phyloP scores from a whole-genome alignment of 2,797 vertebrate species.

The Thripadectes ignobilis region DNA sequence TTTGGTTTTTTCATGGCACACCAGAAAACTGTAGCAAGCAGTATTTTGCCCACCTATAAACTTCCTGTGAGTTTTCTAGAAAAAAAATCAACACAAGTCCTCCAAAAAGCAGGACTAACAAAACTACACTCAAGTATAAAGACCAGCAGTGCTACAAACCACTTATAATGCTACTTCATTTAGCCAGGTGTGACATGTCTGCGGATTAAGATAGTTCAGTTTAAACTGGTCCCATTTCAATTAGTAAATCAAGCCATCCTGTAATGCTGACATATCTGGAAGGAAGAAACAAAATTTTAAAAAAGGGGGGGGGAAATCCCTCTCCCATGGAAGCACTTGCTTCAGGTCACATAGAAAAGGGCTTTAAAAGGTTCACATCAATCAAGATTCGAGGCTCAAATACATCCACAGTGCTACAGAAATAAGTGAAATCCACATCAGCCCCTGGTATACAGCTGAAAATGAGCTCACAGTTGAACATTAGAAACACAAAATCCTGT shows the following conservation, averaged over 20 bases:
- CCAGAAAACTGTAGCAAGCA: neutral
- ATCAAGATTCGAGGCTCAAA: neutral
- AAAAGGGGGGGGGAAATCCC: neutral
- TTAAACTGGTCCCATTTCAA: neutral
- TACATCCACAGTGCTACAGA: neutral
- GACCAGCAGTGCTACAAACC: neutral
- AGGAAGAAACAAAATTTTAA: neutral
- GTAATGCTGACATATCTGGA: neutral
- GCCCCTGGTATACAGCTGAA: neutral
- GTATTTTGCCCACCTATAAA: neutral
- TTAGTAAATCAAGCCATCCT: neutral
- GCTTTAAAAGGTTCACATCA: neutral
- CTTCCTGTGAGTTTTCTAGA: neutral
- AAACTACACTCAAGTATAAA: neutral
- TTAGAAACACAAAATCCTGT: neutral
- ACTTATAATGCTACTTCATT: neutral
- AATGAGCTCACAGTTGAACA: neutral
- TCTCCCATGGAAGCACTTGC: neutral
- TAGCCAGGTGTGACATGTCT: neutral
- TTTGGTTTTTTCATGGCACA: neutral
- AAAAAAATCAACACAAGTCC: neutral
- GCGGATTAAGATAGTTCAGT: neutral
- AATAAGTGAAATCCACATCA: neutral
- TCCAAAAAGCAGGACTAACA: neutral
- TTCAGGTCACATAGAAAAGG: neutral